These are phyloP conservation scores for Lordiphosa collinella DNA, from an alignment of 1,140 invertebrate genomes.

Conservation along the genomic window DNA sequence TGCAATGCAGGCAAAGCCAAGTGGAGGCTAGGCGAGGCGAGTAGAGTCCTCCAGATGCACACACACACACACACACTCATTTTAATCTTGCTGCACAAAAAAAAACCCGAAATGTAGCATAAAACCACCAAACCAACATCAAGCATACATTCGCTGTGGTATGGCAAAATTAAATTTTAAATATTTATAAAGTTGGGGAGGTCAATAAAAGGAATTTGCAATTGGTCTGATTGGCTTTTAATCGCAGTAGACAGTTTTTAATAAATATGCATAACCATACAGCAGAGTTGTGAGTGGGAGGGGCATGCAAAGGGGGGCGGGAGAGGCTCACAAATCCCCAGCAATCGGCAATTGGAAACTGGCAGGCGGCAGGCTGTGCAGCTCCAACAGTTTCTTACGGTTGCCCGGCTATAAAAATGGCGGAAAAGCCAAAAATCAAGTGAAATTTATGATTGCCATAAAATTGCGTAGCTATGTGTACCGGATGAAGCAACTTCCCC, in stretches of 20 bases:
- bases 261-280: slow-evolving; percentile 71
- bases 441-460: slow-evolving; percentile 73
- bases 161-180: slow-evolving; percentile 74
- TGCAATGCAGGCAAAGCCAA: slow-evolving; percentile 43
- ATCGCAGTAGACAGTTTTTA: slow-evolving; percentile 76
- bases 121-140: slow-evolving; percentile 32
- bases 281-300: neutral
- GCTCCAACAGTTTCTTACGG: slow-evolving; percentile 1
- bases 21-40: too few species aligned
- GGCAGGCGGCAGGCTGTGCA: neutral
- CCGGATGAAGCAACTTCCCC: neutral
- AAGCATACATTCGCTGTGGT: slow-evolving; percentile 35
- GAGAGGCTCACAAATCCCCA: neutral
- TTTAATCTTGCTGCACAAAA: slow-evolving; percentile 63
- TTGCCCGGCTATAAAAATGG: slow-evolving; percentile 1
- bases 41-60: neutral
- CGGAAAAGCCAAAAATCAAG: slow-evolving; percentile 52
- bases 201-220: slow-evolving; percentile 75
- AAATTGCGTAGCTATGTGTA: slow-evolving; percentile 61
- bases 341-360: neutral
- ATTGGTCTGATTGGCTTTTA: slow-evolving; percentile 76
- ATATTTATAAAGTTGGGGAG: slow-evolving; percentile 63
- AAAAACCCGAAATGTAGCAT: neutral
- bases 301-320: neutral
- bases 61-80: slow-evolving; percentile 12